These are phyloP conservation scores for Drosophila lacteicornis DNA, from an alignment of 1,140 invertebrate genomes.

Conservation along the genomic window DNA sequence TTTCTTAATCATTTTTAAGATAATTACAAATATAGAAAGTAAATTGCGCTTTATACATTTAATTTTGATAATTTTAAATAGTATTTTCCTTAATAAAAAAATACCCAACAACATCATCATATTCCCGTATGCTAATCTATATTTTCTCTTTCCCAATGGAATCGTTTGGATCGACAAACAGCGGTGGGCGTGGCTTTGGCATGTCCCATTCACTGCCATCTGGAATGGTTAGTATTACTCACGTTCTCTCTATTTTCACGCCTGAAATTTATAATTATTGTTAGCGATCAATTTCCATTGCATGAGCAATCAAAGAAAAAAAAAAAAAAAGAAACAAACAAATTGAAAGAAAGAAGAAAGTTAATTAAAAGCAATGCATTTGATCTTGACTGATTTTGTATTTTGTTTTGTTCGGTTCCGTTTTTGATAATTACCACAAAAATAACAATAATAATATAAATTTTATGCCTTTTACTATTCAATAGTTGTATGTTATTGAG, in stretches of 20 bases:
- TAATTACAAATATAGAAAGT: constrained; percentile 31
- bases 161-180: constrained; percentile 42
- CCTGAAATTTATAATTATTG: constrained; percentile 56
- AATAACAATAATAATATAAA: constrained; percentile 57
- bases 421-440: constrained; percentile 37
- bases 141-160: constrained; percentile 37
- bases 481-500: constrained; percentile 82
- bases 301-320: constrained; percentile 57
- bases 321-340: not conserved
- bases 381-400: constrained; percentile 46
- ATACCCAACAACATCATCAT: constrained; percentile 45
- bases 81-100: constrained; percentile 2
- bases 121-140: constrained; percentile 54
- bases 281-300: constrained; percentile 62
- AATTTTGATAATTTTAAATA: constrained; percentile 47
- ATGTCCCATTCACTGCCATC: constrained; percentile 85
- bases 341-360: constrained; percentile 18
- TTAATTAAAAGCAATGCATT: constrained; percentile 36
- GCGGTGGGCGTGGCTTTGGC: constrained; percentile 84
- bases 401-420: constrained; percentile 50
- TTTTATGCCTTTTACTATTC: constrained; percentile 55
- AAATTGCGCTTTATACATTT: constrained; percentile 72
- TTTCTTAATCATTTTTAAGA: constrained; percentile 45
- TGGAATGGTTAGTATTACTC: constrained; percentile 81
- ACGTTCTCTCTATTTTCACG: constrained; percentile 13